These are phyloP conservation scores for Yponomeuta evonymella DNA, from an alignment of 2,888 invertebrate species.

Conservation along the genomic window DNA sequence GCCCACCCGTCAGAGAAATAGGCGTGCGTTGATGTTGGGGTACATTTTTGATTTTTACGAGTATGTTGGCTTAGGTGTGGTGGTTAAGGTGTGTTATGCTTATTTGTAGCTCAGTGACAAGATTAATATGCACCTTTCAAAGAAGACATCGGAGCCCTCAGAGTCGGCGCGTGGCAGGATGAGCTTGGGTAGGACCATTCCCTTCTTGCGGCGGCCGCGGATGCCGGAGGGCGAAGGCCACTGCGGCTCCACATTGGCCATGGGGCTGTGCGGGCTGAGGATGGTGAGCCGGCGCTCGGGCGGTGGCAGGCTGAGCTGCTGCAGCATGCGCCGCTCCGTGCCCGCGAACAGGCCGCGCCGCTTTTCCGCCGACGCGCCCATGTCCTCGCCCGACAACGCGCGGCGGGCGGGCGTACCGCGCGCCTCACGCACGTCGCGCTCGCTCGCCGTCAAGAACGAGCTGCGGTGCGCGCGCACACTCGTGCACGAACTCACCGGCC, in stretches of 20 bases:
- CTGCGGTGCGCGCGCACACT: slow-evolving; percentile 72
- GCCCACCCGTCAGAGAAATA: too few species aligned
- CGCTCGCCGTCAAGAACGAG: slow-evolving; percentile 80
- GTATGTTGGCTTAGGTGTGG: too few species aligned
- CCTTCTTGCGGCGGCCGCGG: slow-evolving; percentile 81
- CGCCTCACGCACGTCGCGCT: slow-evolving; percentile 80
- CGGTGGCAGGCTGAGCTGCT: slow-evolving; percentile 82
- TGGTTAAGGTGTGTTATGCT: not conserved
- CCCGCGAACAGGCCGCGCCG: slow-evolving; percentile 81
- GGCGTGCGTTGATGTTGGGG: too few species aligned
- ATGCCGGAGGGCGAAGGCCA: slow-evolving; percentile 77
- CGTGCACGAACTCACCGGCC: slow-evolving; percentile 71
- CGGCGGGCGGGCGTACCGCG: slow-evolving; percentile 79
- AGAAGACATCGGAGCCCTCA: slow-evolving; percentile 80
- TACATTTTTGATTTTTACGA: too few species aligned
- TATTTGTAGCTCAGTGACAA: not conserved
- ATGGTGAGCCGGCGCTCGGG: slow-evolving; percentile 83
- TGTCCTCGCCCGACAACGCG: slow-evolving; percentile 79
- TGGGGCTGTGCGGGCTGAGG: slow-evolving; percentile 86
- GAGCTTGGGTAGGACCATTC: slow-evolving; percentile 83
- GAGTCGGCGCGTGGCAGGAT: slow-evolving; percentile 86
- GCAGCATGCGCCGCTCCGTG: slow-evolving; percentile 78
- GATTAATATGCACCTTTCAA: slow-evolving; percentile 70
- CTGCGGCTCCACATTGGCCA: slow-evolving; percentile 80
- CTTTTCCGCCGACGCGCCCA: slow-evolving; percentile 78